Conservation (phyloP, 2,888 invertebrate genomes). For the Heliconius ismenius region DNA sequence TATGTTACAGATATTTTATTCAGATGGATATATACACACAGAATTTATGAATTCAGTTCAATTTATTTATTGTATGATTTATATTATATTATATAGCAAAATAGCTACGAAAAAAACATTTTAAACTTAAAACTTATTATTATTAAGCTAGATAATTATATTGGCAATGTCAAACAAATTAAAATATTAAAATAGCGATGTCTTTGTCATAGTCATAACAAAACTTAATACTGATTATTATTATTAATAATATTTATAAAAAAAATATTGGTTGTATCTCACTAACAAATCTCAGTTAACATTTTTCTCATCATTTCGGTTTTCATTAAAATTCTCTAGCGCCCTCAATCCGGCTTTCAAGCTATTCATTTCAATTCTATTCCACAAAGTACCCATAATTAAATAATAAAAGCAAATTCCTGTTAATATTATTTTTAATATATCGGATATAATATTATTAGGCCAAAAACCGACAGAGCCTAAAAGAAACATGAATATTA, state of each 20-base stretch:
- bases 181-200: background rate
- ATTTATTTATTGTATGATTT: no score
- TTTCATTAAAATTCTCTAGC: conserved; percentile 82
- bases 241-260: background rate
- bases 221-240: background rate
- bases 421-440: conserved; percentile 84
- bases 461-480: conserved; percentile 77
- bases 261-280: background rate
- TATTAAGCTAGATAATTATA: no score
- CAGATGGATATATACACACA: background rate
- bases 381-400: conserved; percentile 92
- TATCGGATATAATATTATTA: conserved; percentile 75
- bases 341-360: conserved; percentile 87
- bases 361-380: conserved; percentile 89
- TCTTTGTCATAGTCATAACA: background rate
- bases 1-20: conserved; percentile 5
- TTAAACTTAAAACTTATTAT: background rate
- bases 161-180: no score
- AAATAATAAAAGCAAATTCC: conserved; percentile 85
- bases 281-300: conserved; percentile 21
- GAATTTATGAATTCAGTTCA: no score
- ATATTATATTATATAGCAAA: background rate
- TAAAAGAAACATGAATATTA: conserved; percentile 78
- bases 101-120: background rate
- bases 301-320: conserved; percentile 47